These are phyloP conservation scores for Porites lutea DNA, from an alignment of 64 coral and sea anemone genomes.

Conservation along the genomic window DNA sequence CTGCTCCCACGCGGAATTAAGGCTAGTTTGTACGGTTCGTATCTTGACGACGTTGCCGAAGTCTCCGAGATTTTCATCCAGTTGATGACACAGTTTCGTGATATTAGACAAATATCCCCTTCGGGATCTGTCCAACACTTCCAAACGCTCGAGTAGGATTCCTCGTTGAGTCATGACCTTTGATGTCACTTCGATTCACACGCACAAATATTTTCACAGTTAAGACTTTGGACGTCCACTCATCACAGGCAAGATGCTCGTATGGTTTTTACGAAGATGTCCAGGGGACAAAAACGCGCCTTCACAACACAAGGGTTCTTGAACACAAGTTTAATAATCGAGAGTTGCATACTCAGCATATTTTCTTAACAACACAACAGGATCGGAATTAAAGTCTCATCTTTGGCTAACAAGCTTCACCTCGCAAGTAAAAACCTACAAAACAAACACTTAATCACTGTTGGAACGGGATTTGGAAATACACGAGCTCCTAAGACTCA, in stretches of 20 bases:
- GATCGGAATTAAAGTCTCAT: too few species aligned
- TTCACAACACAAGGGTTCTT: too few species aligned
- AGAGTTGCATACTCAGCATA: background rate
- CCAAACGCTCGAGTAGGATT: constrained; percentile 10
- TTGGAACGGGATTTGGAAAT: too few species aligned
- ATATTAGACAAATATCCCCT: background rate
- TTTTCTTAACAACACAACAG: too few species aligned
- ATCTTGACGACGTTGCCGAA: constrained; percentile 1
- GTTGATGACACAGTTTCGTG: background rate
- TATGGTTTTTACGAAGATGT: constrained; percentile 18
- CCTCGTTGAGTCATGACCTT: background rate
- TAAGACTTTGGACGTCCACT: constrained; percentile 1
- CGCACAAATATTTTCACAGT: background rate
- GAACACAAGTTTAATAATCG: too few species aligned
- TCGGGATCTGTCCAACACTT: constrained; percentile 16
- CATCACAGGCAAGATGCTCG: background rate
- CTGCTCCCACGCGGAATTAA: constrained; percentile 14
- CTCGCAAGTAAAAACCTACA: too few species aligned
- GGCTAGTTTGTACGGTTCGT: constrained; percentile 14
- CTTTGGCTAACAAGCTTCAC: too few species aligned
- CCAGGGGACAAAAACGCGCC: background rate
- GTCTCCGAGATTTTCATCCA: constrained; percentile 11
- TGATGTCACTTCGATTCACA: background rate
- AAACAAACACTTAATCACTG: too few species aligned
- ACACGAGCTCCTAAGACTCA: too few species aligned